Evolutionary conservation across 2,113 vertebrate genomes (phyloP).

Genomic region (Perca flavescens): DNA sequence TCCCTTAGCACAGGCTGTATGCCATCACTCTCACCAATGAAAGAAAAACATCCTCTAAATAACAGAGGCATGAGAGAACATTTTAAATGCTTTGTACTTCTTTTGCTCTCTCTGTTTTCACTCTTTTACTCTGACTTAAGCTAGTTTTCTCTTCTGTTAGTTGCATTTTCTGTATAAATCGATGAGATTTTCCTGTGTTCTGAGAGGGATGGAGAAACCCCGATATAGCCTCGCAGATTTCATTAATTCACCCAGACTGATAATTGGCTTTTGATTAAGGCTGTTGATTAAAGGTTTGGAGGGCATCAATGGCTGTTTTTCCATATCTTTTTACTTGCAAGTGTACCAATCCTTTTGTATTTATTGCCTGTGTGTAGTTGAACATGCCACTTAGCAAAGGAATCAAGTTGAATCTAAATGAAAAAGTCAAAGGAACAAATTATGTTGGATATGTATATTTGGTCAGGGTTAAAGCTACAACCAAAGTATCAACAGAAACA

Average conservation of each 20-base stretch:
- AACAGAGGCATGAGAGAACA: slow-evolving; percentile 29
- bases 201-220: slow-evolving; percentile 10
- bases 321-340: slow-evolving; percentile 23
- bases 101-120: slow-evolving; percentile 6
- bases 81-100: slow-evolving; percentile 17
- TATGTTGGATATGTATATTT: background rate
- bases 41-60: slow-evolving; percentile 56
- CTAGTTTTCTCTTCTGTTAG: slow-evolving; percentile 12
- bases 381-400: slow-evolving; percentile 34
- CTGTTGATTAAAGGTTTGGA: slow-evolving; percentile 61
- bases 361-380: slow-evolving; percentile 39
- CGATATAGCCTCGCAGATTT: slow-evolving; percentile 36
- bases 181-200: background rate
- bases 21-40: slow-evolving; percentile 38
- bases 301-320: slow-evolving; percentile 31
- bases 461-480: background rate
- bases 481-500: slow-evolving; percentile 10
- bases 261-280: slow-evolving; percentile 71
- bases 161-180: slow-evolving; percentile 16
- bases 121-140: background rate
- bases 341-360: slow-evolving; percentile 39
- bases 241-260: slow-evolving; percentile 51
- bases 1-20: slow-evolving; percentile 32
- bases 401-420: slow-evolving; percentile 34
- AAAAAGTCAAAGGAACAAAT: slow-evolving; percentile 24